Percentiles rank a stretch among this genome's conserved stretches.
These are phyloP conservation scores for Dione vanillae DNA, from an alignment of 2,888 invertebrate species.

Conservation along the genomic window DNA sequence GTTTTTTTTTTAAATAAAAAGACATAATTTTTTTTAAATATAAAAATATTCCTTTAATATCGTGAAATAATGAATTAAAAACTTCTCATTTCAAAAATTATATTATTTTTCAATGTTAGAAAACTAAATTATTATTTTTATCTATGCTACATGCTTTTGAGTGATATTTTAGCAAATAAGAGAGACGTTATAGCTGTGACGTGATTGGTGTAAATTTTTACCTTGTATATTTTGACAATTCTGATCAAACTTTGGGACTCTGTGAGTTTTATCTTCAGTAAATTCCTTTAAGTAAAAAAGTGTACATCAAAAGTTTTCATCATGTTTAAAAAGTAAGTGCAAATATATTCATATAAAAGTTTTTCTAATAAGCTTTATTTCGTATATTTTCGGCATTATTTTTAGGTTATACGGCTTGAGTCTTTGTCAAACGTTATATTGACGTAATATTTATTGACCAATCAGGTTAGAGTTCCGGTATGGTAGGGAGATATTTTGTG, in stretches of 20 bases:
- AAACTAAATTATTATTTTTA: not conserved
- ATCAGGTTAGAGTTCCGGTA: conserved; percentile 48
- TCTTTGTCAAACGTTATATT: conserved; percentile 53
- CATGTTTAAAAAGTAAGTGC: conserved; percentile 82
- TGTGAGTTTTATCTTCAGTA: conserved; percentile 27
- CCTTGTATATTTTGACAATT: conserved; percentile 48
- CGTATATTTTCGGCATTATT: conserved; percentile 13
- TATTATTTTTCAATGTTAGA: too few relatives aligned
- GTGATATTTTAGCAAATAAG: conserved; percentile 38
- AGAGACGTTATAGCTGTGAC: not conserved
- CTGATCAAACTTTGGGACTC: conserved; percentile 41
- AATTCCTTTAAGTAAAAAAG: conserved; percentile 23
- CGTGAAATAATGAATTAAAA: too few relatives aligned
- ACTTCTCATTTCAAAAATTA: too few relatives aligned
- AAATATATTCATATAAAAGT: conserved; percentile 9
- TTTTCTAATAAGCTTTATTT: not conserved
- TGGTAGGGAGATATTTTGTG: conserved; percentile 35
- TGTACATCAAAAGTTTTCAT: conserved; percentile 46
- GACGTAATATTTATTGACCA: conserved; percentile 55
- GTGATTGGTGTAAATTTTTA: conserved; percentile 42
- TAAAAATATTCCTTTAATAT: too few relatives aligned
- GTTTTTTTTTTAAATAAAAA: too few relatives aligned
- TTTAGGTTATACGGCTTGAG: conserved; percentile 58
- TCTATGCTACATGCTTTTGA: conserved; percentile 32
- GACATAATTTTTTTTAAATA: too few relatives aligned